Evolutionary conservation across 1,140 invertebrate species (phyloP).

Genomic region (Drosophila bocqueti): DNA sequence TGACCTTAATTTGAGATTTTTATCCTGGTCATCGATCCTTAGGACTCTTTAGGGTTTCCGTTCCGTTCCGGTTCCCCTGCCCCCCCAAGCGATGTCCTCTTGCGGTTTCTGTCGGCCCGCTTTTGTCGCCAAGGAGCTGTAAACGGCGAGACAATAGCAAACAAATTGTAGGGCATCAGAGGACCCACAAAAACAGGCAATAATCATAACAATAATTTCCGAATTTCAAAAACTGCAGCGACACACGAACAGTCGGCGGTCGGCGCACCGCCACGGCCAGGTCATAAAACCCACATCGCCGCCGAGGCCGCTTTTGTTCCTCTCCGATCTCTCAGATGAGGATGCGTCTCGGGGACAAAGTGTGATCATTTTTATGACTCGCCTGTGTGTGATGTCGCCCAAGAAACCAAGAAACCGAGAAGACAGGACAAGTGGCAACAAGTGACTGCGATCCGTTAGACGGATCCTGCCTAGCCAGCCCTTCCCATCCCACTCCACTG

Average conservation of each 20-base stretch:
- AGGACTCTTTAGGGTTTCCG: constrained; percentile 27
- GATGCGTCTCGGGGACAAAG: constrained; percentile 68
- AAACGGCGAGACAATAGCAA: constrained; percentile 53
- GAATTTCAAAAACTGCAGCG: constrained; percentile 40
- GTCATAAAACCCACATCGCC: constrained; percentile 68
- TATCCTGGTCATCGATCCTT: constrained; percentile 25
- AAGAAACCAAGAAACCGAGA: constrained; percentile 38
- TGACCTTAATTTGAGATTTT: constrained; percentile 48
- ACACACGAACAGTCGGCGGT: constrained; percentile 70
- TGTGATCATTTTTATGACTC: constrained; percentile 81
- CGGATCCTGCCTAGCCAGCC: constrained; percentile 19
- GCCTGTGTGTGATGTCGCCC: constrained; percentile 70
- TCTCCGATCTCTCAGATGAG: constrained; percentile 20
- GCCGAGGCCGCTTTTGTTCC: constrained; percentile 58
- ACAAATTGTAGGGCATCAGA: constrained; percentile 53
- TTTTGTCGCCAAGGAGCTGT: constrained; percentile 31
- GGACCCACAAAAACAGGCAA: constrained; percentile 71
- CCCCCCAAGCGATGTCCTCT: constrained; percentile 40
- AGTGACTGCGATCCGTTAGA: constrained; percentile 58
- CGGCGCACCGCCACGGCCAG: constrained; percentile 30
- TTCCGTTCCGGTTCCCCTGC: constrained; percentile 40
- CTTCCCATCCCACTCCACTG: constrained; percentile 21
- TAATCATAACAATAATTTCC: constrained; percentile 80
- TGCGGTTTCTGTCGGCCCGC: constrained; percentile 55
- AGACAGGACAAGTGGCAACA: constrained; percentile 70